phyloP scores from a whole-genome alignment of 2,888 invertebrate genomes.

The Malthinus seriepunctatus region DNA sequence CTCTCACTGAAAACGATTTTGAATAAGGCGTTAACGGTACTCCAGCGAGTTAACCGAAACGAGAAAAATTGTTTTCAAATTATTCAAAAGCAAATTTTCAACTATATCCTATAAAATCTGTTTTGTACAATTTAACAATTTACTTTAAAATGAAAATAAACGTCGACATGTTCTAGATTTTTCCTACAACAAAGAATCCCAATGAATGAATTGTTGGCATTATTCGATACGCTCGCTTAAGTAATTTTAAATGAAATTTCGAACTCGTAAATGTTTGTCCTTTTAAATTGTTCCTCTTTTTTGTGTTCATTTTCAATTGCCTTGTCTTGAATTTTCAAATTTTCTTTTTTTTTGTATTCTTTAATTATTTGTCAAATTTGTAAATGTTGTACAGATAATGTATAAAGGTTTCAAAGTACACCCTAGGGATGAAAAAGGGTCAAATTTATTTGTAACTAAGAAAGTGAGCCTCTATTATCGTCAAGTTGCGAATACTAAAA shows the following conservation, averaged over 20 bases:
- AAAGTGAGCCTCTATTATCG: too few species aligned
- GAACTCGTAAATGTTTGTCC: neutral
- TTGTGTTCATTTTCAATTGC: neutral
- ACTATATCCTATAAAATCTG: neutral
- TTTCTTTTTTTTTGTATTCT: neutral
- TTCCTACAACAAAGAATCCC: neutral
- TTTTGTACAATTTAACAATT: conserved; percentile 2
- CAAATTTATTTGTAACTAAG: too few species aligned
- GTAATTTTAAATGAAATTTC: neutral
- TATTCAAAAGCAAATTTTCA: neutral
- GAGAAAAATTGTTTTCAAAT: neutral
- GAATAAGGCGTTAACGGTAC: too few species aligned
- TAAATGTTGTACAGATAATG: neutral
- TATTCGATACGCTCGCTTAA: neutral
- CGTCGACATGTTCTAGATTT: neutral
- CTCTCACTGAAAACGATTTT: too few species aligned
- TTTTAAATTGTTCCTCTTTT: neutral
- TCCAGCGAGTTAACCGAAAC: too few species aligned
- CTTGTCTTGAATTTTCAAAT: neutral
- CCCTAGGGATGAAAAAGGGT: too few species aligned
- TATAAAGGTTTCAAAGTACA: too few species aligned
- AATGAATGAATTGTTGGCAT: neutral
- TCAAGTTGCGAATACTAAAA: too few species aligned
- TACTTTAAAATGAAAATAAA: neutral
- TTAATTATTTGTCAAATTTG: neutral